Base-by-base conservation (phyloP, 2,888 invertebrate genomes). In the Mythimna impura region DNA sequence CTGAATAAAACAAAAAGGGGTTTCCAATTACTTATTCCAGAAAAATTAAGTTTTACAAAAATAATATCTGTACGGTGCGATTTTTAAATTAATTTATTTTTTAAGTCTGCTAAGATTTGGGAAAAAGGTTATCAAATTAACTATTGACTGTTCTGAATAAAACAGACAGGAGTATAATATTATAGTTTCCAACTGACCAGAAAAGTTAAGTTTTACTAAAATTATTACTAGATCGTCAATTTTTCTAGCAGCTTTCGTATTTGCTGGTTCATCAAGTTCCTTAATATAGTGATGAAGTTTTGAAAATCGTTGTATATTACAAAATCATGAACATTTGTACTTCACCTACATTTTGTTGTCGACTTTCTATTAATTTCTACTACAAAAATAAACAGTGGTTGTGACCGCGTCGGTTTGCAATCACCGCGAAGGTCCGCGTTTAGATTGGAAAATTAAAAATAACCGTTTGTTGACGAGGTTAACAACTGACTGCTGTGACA, bases 401-500 rank as follows among this genome's bases (percentile, higher is more conserved):
- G 84, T 85, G 85, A 85, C 85, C 86, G 86, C 83, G 82, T 79
- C 80, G 72, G 81, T 66, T 82, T 87, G 88, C 88, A 85, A 76
- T 80, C 78, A 77, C 83, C 86, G 87, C 85, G 90, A 91, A 91
- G 91, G 89, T 89, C 83, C 82, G 73, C 75, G 84, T 86, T 89
- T 85, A 86, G 74, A 86, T 84, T 78, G 82, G 80, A 87, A 83
- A 73, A 80, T 79, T 85, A 88, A 88, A 90, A 89, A 89, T 90
- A 89, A 83, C 82, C 65, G 43, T 83, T 79, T 82, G 76, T 81
- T 79, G 79, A 81, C 89, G 88, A 91, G 91, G 91, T 87, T 90
- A 90, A 85, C 84, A 73, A 86, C 83, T 86, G 81, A 83, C 73
- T 80, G 71, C 74, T 65, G 76, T 89, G 88, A 90, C 88, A 90